Percentiles rank a stretch among this genome's conserved stretches.
Conservation (phyloP, 2,888 invertebrate species). For the Aleiodes leptofemur region DNA sequence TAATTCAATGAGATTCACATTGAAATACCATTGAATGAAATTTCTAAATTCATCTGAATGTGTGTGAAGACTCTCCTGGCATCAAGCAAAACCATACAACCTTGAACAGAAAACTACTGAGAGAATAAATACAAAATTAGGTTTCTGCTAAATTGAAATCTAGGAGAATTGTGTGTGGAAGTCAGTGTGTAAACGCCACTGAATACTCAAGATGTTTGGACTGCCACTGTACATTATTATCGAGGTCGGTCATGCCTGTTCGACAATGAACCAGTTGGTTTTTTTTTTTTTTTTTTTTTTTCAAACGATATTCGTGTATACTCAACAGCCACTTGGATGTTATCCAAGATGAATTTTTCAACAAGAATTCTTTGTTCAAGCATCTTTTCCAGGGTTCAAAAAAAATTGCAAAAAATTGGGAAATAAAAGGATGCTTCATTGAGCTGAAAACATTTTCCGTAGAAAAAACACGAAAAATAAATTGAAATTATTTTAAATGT, state of each 20-base stretch:
- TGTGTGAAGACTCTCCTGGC: slow-evolving; percentile 17
- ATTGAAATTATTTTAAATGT: too few species aligned
- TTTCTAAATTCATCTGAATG: slow-evolving; percentile 20
- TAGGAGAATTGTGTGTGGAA: neutral
- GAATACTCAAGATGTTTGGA: slow-evolving; percentile 44
- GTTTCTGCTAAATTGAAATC: slow-evolving; percentile 32
- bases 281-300: neutral
- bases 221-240: slow-evolving; percentile 39
- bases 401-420: too few species aligned
- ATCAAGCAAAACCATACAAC: neutral
- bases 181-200: slow-evolving; percentile 24
- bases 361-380: slow-evolving; percentile 39
- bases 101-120: slow-evolving; percentile 22
- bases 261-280: slow-evolving; percentile 44
- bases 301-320: slow-evolving; percentile 22
- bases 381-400: neutral
- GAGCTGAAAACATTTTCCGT: too few species aligned
- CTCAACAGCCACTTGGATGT: slow-evolving; percentile 37
- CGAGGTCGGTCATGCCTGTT: slow-evolving; percentile 42
- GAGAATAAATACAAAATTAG: slow-evolving; percentile 36
- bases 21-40: slow-evolving; percentile 17
- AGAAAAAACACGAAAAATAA: too few species aligned
- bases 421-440: too few species aligned
- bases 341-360: slow-evolving; percentile 40
- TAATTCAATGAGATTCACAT: neutral